Percentiles rank a stretch among this genome's conserved stretches.
phyloP scores from a whole-genome alignment of 2,888 invertebrate genomes.

The Zelleria hepariella region DNA sequence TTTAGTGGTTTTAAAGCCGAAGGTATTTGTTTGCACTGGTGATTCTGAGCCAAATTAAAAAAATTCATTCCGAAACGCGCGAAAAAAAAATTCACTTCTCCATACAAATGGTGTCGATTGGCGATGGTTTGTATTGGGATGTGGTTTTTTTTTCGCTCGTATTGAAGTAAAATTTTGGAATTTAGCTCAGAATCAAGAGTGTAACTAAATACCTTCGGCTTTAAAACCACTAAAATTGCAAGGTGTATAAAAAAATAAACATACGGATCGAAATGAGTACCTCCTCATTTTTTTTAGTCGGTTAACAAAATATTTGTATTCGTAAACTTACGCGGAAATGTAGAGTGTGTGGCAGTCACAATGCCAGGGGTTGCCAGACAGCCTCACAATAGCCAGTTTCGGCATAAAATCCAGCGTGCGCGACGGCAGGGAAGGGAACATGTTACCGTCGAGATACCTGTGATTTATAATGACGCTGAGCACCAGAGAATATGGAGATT shows the following conservation, averaged over 20 bases:
- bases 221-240: too few relatives aligned
- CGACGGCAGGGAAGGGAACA: slow-evolving; percentile 77
- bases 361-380: slow-evolving; percentile 85
- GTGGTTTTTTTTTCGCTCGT: too few relatives aligned
- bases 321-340: slow-evolving; percentile 74
- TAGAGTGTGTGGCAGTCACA: slow-evolving; percentile 84
- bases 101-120: too few relatives aligned
- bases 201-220: too few relatives aligned
- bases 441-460: slow-evolving; percentile 83
- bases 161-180: too few relatives aligned
- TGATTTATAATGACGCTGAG: slow-evolving; percentile 20
- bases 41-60: too few relatives aligned
- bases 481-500: neutral
- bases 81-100: too few relatives aligned
- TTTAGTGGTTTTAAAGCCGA: too few relatives aligned
- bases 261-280: neutral
- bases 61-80: too few relatives aligned
- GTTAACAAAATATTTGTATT: neutral
- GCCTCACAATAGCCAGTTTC: slow-evolving; percentile 75
- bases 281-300: neutral
- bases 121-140: too few relatives aligned
- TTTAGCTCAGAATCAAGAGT: too few relatives aligned
- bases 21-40: too few relatives aligned
- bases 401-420: slow-evolving; percentile 76
- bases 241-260: neutral